Base-by-base conservation (phyloP, 2,888 invertebrate genomes). In the Ophion ventricosus region DNA sequence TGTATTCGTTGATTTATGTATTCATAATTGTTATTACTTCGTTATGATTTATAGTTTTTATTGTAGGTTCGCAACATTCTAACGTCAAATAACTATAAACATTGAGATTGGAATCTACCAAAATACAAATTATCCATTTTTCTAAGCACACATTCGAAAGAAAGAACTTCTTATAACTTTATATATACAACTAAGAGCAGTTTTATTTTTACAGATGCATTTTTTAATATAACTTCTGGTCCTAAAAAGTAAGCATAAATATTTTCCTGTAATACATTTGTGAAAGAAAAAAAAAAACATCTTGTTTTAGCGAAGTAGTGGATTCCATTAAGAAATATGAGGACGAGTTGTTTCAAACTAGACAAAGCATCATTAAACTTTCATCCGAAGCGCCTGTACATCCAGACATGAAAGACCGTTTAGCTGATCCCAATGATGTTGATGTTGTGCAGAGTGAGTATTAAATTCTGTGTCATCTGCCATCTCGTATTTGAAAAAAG, bases 391-490 rank as follows among this genome's bases (percentile, higher is more conserved):
- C 90, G 3, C 88, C 91, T n/a, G 90, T 89, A 35, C 87, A 88
- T 81, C 29, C 85, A 54, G 86, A 83, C 7, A 84, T 90, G 40
- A 89, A 89, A 76, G 89, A 89, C 67, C 85, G 86, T 67, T 84
- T 92, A n/a, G 35, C 66, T 4, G 87, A 91, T 82, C 61, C 87
- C 35, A 88, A 91, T 40, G 88, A 92, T 72, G 64, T 75, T 29
- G 87, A 91, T 72, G 88, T 92, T 74, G 86, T 91, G 77, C 35
- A 87, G 74, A 85, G 92, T 92, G 64, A 86, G 86, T 84, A 57
- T 35, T 17, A 25, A 77, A 61, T 63, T 40, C 20, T 1, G n/a
- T 23, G 26, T 73, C 23, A 25, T 25, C 1, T 7, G 63, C 29
- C 17, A 10, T 23, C n/a, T n/a, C 35, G 1, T 3, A 0, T 26